A percentile compares a stretch with the other conserved stretches of the same genome.
Evolutionary conservation across 2,888 invertebrate species (phyloP).

Genomic region (Euplexia lucipara): DNA sequence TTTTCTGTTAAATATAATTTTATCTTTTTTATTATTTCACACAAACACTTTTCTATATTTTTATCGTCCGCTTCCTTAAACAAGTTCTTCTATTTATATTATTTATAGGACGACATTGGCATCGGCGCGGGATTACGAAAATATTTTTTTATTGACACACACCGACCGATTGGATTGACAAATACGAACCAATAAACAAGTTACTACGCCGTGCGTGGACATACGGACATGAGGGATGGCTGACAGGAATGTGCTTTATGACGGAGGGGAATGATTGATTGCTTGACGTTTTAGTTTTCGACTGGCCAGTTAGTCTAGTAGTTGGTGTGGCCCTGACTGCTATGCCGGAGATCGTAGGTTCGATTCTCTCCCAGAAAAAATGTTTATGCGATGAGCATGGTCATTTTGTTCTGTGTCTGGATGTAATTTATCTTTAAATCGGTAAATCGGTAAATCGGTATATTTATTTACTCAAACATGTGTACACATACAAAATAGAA

Average conservation of each 20-base stretch:
- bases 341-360: no score
- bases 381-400: no score
- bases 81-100: constrained; percentile 34
- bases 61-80: constrained; percentile 9
- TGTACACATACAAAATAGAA: no score
- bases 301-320: no score
- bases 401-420: no score
- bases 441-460: no score
- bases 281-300: no score
- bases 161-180: constrained; percentile 73
- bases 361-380: no score
- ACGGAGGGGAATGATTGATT: constrained; percentile 1
- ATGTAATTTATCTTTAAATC: no score
- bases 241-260: neutral
- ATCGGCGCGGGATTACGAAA: constrained; percentile 54
- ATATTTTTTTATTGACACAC: constrained; percentile 71
- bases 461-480: no score
- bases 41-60: constrained; percentile 11
- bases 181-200: constrained; percentile 75
- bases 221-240: constrained; percentile 40
- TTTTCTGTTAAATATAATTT: neutral
- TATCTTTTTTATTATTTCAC: neutral
- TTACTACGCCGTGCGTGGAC: constrained; percentile 57
- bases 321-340: no score
- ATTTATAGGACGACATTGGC: constrained; percentile 22